phyloP scores from a whole-genome alignment of 2,113 vertebrate genomes.

The Cheirogaleus medius region DNA sequence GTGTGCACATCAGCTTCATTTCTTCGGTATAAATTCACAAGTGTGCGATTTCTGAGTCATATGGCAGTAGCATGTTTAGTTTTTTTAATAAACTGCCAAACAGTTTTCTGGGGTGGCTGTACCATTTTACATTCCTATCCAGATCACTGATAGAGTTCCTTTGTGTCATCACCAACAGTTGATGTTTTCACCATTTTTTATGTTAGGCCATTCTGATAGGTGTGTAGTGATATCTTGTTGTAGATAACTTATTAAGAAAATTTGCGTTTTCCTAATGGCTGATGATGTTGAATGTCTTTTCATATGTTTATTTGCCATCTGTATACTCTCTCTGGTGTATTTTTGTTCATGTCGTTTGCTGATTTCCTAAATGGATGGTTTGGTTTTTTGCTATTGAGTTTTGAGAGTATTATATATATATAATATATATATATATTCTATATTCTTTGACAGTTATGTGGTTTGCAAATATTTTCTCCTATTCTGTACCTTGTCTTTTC shows the following conservation, averaged over 20 bases:
- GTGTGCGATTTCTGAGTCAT: background rate
- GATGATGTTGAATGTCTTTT: background rate
- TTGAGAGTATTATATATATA: background rate
- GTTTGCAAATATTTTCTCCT: conserved; percentile 3
- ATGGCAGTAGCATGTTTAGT: background rate
- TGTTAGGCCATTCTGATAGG: background rate
- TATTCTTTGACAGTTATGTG: background rate
- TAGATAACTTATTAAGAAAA: conserved; percentile 3
- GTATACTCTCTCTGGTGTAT: background rate
- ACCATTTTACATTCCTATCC: background rate
- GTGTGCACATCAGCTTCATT: background rate
- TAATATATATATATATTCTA: background rate
- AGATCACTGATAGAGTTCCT: background rate
- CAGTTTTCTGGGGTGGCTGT: background rate
- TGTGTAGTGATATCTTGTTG: background rate
- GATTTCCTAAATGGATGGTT: background rate
- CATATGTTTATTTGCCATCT: background rate
- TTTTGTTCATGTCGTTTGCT: background rate
- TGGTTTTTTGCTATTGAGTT: background rate
- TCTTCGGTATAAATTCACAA: background rate
- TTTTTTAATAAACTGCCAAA: background rate
- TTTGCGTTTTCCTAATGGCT: background rate
- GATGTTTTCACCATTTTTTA: background rate
- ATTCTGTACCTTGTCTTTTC: background rate
- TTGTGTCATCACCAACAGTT: background rate